These are phyloP conservation scores for Hofmannophila pseudospretella DNA, from an alignment of 2,888 invertebrate genomes.

Conservation along the genomic window DNA sequence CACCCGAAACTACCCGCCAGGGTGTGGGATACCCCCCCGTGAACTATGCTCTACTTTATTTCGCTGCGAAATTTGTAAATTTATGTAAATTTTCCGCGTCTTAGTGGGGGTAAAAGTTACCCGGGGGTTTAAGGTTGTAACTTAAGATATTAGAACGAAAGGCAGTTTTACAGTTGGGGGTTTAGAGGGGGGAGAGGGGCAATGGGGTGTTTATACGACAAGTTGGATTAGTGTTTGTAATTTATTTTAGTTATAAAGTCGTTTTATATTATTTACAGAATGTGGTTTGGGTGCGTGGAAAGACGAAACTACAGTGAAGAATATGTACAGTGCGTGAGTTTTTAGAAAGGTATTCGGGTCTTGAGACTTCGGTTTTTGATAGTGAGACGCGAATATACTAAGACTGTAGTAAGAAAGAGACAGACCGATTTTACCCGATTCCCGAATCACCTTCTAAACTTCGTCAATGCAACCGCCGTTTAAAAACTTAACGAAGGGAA, in stretches of 20 bases:
- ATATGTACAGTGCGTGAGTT: too few relatives aligned
- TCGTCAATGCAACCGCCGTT: too few relatives aligned
- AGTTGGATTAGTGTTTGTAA: conserved; percentile 14
- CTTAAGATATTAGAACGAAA: conserved; percentile 13
- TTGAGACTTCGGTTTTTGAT: too few relatives aligned
- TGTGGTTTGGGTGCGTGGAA: too few relatives aligned
- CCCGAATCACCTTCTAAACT: too few relatives aligned
- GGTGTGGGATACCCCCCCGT: conserved; percentile 8
- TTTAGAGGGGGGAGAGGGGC: neutral
- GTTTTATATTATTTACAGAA: conserved; percentile 8
- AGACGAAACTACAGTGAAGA: too few relatives aligned
- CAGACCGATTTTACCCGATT: too few relatives aligned
- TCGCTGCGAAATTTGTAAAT: conserved; percentile 73
- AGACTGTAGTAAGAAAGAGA: too few relatives aligned
- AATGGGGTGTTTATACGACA: conserved; percentile 21
- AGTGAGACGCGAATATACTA: too few relatives aligned
- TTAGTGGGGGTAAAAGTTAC: conserved; percentile 59
- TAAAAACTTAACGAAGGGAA: too few relatives aligned
- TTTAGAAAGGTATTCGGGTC: too few relatives aligned
- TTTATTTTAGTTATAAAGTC: conserved; percentile 12
- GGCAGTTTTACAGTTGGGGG: conserved; percentile 8
- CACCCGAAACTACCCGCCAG: conserved; percentile 6
- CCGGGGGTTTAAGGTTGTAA: conserved; percentile 19
- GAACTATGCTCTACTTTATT: conserved; percentile 70
- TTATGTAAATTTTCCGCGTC: conserved; percentile 76